Conservation (phyloP, 2,113 vertebrate species). For the Lipotes vexillifer region DNA sequence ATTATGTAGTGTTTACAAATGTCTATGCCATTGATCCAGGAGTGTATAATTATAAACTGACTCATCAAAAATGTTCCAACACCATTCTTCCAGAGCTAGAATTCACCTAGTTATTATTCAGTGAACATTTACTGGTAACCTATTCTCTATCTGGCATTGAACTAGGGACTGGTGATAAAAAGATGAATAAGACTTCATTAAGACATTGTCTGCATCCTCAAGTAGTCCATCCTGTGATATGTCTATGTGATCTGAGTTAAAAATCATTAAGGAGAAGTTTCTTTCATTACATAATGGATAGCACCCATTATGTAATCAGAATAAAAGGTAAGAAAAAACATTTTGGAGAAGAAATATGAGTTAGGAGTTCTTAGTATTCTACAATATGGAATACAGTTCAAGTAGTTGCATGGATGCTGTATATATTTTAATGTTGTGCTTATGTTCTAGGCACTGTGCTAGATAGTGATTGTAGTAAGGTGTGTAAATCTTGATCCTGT, state of each 20-base stretch:
- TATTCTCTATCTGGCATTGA: not conserved
- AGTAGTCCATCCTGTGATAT: not conserved
- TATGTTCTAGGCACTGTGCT: not conserved
- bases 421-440: not conserved
- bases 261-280: not conserved
- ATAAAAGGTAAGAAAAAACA: not conserved
- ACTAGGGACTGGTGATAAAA: not conserved
- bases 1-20: slow-evolving; percentile 39
- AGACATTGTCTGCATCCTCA: not conserved
- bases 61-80: slow-evolving; percentile 33
- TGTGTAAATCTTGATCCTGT: not conserved
- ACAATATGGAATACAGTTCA: not conserved
- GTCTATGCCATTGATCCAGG: slow-evolving; percentile 6
- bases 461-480: not conserved
- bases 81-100: not conserved
- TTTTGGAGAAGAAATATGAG: not conserved
- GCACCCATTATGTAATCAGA: not conserved
- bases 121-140: not conserved
- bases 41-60: slow-evolving; percentile 25
- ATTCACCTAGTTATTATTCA: slow-evolving; percentile 37
- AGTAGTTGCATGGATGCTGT: not conserved
- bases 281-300: not conserved
- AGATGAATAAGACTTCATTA: not conserved
- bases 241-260: not conserved
- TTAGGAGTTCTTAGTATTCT: not conserved